Evolutionary conservation across 2,113 vertebrate genomes (phyloP), one percentile per base, ranked within the genome.

Genomic region (Mohoua ochrocephala): DNA sequence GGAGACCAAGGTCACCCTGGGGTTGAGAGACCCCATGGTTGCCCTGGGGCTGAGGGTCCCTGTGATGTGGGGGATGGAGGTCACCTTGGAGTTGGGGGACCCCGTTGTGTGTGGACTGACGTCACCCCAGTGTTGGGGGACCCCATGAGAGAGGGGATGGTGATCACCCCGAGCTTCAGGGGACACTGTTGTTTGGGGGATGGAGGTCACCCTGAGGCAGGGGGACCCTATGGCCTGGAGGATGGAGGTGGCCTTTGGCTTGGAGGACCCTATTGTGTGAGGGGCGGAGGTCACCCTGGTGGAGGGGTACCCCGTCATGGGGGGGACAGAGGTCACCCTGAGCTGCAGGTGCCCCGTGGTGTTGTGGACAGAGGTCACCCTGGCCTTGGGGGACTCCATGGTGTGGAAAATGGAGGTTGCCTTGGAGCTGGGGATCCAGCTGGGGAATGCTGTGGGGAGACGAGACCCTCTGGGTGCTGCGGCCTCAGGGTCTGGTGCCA

Each of bases 61-160:
- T 53, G 5, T 31, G 26, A 26, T 50, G 28, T 64, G 44, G 17
- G 42, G 23, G 8, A 8, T 5, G 3, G 44, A 91, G 78, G 81
- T 90, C 56, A 28, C 73, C 16, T 35, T 75, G 37, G 26, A 21
- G 0, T 4, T 81, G 49, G 47, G 26, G 26, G 16, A 37, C 22
- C 24, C 13, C 6, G 1, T 1, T 2, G 24, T 28, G 3, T 81
- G 22, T 0, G 1, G 30, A 7, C 7, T 15, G 49, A 60, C 1
- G 15, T 57, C 30, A 17, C 63, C 18, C n/a, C 57, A 39, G 31
- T 9, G 11, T 1, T 84, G 53, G 21, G 37, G 10, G 4, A 47
- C 27, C 4, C 12, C 5, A 0, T 52, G 23, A 6, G 13, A 9
- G 0, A 33, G 33, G 20, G 22, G 7, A 4, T 11, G 9, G 22